Evolutionary conservation across 2,113 vertebrate genomes (phyloP), one percentile per base, ranked within the genome.

Genomic region (Motacilla alba): DNA sequence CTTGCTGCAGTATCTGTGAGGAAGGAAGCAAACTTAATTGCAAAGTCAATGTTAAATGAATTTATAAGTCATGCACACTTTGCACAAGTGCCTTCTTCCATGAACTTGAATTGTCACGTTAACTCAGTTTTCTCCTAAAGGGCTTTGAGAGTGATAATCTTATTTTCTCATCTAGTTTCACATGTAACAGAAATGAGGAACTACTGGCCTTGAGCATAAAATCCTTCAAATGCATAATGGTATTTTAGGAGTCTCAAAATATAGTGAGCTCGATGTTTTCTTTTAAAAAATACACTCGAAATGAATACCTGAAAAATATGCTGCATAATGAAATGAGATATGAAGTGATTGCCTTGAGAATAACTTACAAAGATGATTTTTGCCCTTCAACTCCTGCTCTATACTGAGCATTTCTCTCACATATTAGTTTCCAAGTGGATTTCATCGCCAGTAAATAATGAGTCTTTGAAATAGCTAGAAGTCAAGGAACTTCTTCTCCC

Each of bases 21-120:
- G 50, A 82, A 94, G 28, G 55, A 89, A 83, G 64, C 46, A 90
- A 91, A 91, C 53, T 93, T 94, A 95, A 94, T 94, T 94, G 64
- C 62, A 86, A 73, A 95, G 93, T 91, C 94, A 95, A 95, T 94
- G 63, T 73, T 92, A 97, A 97, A 95, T 84, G 41, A 91, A 94
- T 96, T 93, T 90, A 21, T 49, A 93, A 95, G 72, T 81, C 83
- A 63, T 79, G 77, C 72, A 93, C 67, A 63, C 87, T 97, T 95
- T 92, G 70, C 68, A 87, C 43, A 69, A 85, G 72, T 89, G 88
- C 86, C 72, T 95, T 96, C 94, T 86, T 96, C 90, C 75, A 73
- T 82, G 92, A 96, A 95, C 78, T 94, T 93, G 89, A 95, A 90
- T 86, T 82, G 83, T 94, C 92, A 84, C 7, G 53, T 93, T 96